These are phyloP conservation scores for Limnephilus auricula DNA, from an alignment of 2,888 invertebrate genomes.

Conservation along the genomic window DNA sequence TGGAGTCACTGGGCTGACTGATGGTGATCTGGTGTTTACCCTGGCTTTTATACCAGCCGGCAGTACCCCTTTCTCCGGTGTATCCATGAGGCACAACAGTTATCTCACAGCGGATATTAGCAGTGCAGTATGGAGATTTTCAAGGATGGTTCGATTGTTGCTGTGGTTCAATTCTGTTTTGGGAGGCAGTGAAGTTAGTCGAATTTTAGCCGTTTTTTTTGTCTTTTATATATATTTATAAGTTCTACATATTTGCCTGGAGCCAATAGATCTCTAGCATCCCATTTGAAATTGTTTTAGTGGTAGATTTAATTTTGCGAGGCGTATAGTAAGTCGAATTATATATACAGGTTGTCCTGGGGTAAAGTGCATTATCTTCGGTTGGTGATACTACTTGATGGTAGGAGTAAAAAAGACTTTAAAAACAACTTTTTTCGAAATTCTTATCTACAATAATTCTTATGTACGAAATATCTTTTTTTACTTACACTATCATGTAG, in stretches of 20 bases:
- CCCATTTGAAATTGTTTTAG: neutral
- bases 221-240: too few relatives aligned
- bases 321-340: too few relatives aligned
- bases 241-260: neutral
- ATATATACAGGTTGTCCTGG: too few relatives aligned
- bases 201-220: too few relatives aligned
- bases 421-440: too few relatives aligned
- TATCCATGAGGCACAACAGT: neutral
- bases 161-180: neutral
- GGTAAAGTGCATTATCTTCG: too few relatives aligned
- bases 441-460: too few relatives aligned
- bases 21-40: conserved; percentile 1
- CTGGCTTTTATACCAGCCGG: conserved; percentile 38
- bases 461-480: too few relatives aligned
- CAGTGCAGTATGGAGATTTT: neutral
- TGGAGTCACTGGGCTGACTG: conserved; percentile 28
- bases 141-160: neutral
- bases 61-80: conserved; percentile 21
- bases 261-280: neutral
- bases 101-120: conserved; percentile 19
- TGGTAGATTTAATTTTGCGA: too few relatives aligned
- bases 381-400: too few relatives aligned
- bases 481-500: too few relatives aligned
- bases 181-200: neutral
- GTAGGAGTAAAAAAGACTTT: too few relatives aligned